A percentile compares a stretch with the other conserved stretches of the same genome.
phyloP scores from a whole-genome alignment of 2,797 vertebrate genomes.

The Bradypus variegatus region DNA sequence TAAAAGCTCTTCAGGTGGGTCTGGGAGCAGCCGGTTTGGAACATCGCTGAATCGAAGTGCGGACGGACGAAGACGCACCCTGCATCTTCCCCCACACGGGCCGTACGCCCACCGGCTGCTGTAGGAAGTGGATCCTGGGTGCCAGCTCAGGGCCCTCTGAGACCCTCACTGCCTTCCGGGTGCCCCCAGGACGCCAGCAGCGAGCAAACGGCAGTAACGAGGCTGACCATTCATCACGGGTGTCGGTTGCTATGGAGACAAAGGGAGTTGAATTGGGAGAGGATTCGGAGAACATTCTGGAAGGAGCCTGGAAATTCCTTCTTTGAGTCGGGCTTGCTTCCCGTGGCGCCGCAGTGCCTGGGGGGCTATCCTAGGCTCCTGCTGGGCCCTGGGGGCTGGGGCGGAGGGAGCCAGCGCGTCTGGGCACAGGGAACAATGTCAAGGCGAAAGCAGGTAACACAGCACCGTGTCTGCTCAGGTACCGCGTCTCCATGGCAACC shows the following conservation, averaged over 20 bases:
- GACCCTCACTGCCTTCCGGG: fast-evolving
- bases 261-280: not conserved
- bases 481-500: not conserved
- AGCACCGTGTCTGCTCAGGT: not conserved
- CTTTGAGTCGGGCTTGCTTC: not conserved
- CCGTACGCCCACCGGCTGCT: too few species aligned
- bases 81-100: not conserved
- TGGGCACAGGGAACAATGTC: fast-evolving
- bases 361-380: fast-evolving
- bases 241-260: not conserved
- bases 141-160: fast-evolving
- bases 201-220: not conserved
- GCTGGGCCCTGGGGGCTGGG: not conserved
- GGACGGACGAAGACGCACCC: fast-evolving
- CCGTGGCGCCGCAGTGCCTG: not conserved
- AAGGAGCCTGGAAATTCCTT: not conserved
- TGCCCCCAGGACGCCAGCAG: not conserved
- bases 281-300: not conserved
- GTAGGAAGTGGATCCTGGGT: too few species aligned
- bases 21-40: not conserved
- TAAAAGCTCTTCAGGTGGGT: not conserved
- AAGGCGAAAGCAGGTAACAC: fast-evolving
- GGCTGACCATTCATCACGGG: not conserved
- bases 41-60: fast-evolving
- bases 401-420: not conserved